Evolutionary conservation across 2,113 vertebrate genomes (phyloP), one percentile per base, ranked within the genome.

Genomic region (Oceanodroma tethys): DNA sequence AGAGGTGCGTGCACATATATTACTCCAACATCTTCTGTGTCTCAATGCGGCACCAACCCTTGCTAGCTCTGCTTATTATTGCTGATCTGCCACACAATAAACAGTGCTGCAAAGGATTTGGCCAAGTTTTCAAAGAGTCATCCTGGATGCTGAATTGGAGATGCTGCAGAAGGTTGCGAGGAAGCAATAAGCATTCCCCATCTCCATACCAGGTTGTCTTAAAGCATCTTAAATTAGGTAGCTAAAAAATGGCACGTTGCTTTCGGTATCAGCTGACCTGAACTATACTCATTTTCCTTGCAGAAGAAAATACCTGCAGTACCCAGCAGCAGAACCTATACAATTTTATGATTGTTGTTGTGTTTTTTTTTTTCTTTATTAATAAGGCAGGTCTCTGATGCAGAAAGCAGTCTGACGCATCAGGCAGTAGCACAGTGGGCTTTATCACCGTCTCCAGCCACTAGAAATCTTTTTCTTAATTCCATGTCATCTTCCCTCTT

Each of bases 101-200:
- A 25, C 9, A 1, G 4, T 0, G 2, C 6, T 1, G n/a, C 10
- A 16, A 18, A 17, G 79, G 70, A 3, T 0, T 10, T 4, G 55
- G 65, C 53, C 27, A 8, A 15, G 10, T 13, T 42, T 23, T 21
- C 53, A 19, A 1, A 16, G 52, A 47, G 5, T 32, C 42, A 20
- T 14, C 52, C 25, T 21, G 32, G 48, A 7, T 32, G 70, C 63
- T 13, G 56, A 27, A 36, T 6, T 1, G 1, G 45, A 88, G 81
- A 4, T 0, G 12, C 65, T 62, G 55, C 17, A 15, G 9, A 36
- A 40, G 79, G 15, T 10, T 13, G 10, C 0, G 34, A 52, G n/a
- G 74, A 26, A 59, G 34, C 53, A 23, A 6, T 29, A 22, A 59
- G 17, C 66, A 13, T 25, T 26, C 52, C 1, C 65, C 42, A 43